Base-by-base conservation (phyloP, 1,140 invertebrate genomes). In the Zaprionus davidi region DNA sequence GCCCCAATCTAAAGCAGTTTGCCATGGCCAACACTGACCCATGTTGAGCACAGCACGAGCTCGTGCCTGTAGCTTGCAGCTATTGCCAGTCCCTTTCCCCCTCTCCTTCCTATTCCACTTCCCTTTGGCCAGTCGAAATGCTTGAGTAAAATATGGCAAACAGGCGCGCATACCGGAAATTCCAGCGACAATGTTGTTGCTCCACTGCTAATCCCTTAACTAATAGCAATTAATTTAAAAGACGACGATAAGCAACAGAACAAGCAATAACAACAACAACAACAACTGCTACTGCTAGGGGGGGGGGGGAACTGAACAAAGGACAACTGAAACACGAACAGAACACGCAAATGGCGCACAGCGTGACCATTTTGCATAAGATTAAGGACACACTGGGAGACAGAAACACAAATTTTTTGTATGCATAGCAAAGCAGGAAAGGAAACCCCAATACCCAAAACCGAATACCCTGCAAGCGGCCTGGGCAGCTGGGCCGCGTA, bases 151-250 rank as follows among this genome's bases (percentile, higher is more conserved):
- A 83, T 88, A 87, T 88, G 78, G 83, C 71, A 28, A 77, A 72
- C 81, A 82, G 73, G 65, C 66, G 68, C 79, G 81, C 87, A 91
- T 90, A 85, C 79, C 90, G 90, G 90, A 92, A 92, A 91, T 92
- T 88, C 86, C 86, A 71, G 79, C 90, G 85, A 90, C 85, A 90
- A 88, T 78, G 84, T 90, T 81, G 81, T 79, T 85, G 81, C 85
- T 75, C 76, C 49, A 74, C 84, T 85, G 81, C 86, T 90, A 92
- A 92, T 90, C 86, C 90, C 86, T 88, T 90, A 86, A 92, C 90
- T 91, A 91, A 92, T 88, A 76, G 90, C 90, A 92, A 92, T 92
- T 92, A 92, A 92, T 92, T 91, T 91, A 91, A 91, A 91, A 76
- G 76, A 84, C 76, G 81, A 87, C 78, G 85, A 88, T 88, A 90